phyloP scores from a whole-genome alignment of 1,140 invertebrate genomes.

The Fopius arisanus region DNA sequence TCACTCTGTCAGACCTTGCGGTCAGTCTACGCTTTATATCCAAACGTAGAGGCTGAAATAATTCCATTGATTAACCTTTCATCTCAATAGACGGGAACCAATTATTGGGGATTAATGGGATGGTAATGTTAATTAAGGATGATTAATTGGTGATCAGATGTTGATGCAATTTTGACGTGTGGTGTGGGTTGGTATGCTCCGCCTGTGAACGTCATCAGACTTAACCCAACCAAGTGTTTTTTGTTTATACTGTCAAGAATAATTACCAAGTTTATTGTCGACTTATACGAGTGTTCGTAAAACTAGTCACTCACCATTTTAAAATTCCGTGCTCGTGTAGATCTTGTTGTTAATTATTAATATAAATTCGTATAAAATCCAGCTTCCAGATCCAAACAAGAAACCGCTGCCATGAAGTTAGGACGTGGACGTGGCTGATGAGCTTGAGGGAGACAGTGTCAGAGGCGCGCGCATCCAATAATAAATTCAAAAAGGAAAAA shows the following conservation, averaged over 20 bases:
- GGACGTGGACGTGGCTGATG: constrained; percentile 54
- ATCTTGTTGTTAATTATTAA: constrained; percentile 15
- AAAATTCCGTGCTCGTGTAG: constrained; percentile 27
- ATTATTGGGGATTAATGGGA: not conserved
- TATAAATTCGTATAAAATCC: constrained; percentile 24
- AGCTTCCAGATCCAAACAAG: constrained; percentile 39
- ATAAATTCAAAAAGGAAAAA: too few relatives aligned
- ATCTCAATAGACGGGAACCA: not conserved
- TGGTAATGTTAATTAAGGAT: not conserved
- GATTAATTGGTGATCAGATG: not conserved
- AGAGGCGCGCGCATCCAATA: constrained; percentile 34
- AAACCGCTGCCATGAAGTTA: constrained; percentile 47
- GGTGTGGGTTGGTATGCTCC: constrained; percentile 15
- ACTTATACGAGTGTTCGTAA: not conserved
- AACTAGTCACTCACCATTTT: constrained; percentile 48
- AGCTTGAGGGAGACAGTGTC: constrained; percentile 30
- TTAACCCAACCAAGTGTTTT: not conserved
- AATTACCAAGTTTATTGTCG: not conserved
- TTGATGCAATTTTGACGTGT: constrained; percentile 30
- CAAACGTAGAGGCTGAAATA: constrained; percentile 86
- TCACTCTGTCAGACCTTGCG: constrained; percentile 96
- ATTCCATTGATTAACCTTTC: too few relatives aligned
- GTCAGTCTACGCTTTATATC: constrained; percentile 98
- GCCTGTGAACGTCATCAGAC: constrained; percentile 22
- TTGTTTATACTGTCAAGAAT: constrained; percentile 5